Conservation (phyloP, 2,888 invertebrate genomes). For the Epinotia bilunana region DNA sequence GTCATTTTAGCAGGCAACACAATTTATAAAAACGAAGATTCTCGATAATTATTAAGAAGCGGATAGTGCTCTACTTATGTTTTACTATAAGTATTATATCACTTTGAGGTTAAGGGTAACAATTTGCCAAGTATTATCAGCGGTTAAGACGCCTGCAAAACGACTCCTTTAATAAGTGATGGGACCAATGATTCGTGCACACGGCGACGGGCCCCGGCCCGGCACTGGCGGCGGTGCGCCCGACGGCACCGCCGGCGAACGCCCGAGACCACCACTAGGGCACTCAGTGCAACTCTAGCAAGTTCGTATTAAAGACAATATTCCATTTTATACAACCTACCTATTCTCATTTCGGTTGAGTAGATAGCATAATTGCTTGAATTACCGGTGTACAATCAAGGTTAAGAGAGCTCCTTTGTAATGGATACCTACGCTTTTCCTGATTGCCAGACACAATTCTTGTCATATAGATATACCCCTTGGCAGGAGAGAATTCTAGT, state of each 20-base stretch:
- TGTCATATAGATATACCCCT: not conserved
- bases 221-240: constrained; percentile 9
- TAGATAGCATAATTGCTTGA: constrained; percentile 36
- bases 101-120: constrained; percentile 25
- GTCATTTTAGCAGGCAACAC: constrained; percentile 50
- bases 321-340: constrained; percentile 52
- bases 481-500: not conserved
- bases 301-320: constrained; percentile 63
- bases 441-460: not conserved
- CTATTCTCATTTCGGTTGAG: constrained; percentile 54
- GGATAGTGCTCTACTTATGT: not conserved
- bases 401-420: constrained; percentile 18
- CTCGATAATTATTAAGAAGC: not conserved
- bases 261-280: constrained; percentile 25
- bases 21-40: not conserved
- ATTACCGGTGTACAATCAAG: constrained; percentile 30
- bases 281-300: constrained; percentile 45
- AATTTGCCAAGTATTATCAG: constrained; percentile 20
- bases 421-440: constrained; percentile 20
- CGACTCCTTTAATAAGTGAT: constrained; percentile 70
- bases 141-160: constrained; percentile 45
- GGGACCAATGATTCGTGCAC: constrained; percentile 74
- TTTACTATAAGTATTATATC: constrained; percentile 21
- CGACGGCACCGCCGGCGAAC: not conserved
- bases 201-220: constrained; percentile 47